Conservation (phyloP, 2,888 invertebrate species). For the Trypoxylon attenuatum region DNA sequence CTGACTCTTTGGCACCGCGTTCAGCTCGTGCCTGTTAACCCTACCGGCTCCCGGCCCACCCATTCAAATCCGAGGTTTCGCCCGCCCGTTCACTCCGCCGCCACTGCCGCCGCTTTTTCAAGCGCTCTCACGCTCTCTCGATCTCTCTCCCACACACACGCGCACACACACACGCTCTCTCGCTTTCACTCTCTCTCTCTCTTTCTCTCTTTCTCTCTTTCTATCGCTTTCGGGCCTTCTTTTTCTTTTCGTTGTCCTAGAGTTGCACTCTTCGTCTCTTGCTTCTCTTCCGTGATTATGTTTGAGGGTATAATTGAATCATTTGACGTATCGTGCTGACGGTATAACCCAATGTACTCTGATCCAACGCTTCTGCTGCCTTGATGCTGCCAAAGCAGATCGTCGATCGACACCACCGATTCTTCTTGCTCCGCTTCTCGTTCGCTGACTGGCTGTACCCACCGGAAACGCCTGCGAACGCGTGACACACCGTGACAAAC, state of each 20-base stretch:
- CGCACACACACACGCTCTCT: neutral
- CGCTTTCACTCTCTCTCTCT: neutral
- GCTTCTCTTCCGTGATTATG: too few relatives aligned
- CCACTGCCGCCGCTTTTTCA: conserved; percentile 8
- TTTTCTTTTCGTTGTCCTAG: too few relatives aligned
- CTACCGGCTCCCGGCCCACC: conserved; percentile 71
- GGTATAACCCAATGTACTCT: too few relatives aligned
- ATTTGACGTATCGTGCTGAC: too few relatives aligned
- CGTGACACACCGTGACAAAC: conserved; percentile 27
- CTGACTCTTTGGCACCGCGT: conserved; percentile 69
- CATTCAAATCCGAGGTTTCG: conserved; percentile 69
- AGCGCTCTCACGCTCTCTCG: neutral
- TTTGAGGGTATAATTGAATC: too few relatives aligned
- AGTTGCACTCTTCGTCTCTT: too few relatives aligned
- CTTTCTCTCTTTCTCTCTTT: neutral
- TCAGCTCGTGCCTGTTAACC: conserved; percentile 72
- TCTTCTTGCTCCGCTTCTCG: too few relatives aligned
- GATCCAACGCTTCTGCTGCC: too few relatives aligned
- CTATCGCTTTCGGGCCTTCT: too few relatives aligned
- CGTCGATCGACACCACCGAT: too few relatives aligned
- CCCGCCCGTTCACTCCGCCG: conserved; percentile 64
- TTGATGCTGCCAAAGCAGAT: neutral
- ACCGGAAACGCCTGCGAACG: conserved; percentile 20
- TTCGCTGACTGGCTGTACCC: neutral
- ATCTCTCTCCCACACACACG: neutral